Evolutionary conservation across 2,888 invertebrate genomes (phyloP).

Genomic region (Monopis laevigella): DNA sequence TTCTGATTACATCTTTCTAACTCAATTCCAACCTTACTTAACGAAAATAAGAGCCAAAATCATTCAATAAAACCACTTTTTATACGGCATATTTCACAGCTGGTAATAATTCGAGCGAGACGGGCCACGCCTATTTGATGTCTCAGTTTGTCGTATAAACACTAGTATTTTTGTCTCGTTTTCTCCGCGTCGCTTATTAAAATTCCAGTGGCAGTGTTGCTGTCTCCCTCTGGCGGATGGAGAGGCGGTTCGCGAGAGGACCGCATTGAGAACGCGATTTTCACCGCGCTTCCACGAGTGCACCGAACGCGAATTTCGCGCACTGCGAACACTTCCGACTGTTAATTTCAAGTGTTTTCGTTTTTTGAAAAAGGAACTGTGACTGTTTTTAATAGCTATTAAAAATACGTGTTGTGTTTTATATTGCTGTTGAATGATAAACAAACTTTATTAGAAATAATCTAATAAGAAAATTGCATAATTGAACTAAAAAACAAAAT

Average conservation of each 20-base stretch:
- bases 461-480: too few species aligned
- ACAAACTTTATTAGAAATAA: too few species aligned
- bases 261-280: conserved; percentile 60
- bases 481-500: too few species aligned
- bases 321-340: background rate
- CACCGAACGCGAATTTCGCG: conserved; percentile 23
- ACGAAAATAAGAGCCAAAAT: conserved; percentile 24
- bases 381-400: conserved; percentile 1
- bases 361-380: background rate
- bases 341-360: background rate
- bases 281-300: conserved; percentile 57
- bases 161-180: conserved; percentile 53
- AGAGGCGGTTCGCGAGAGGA: conserved; percentile 44
- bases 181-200: conserved; percentile 63
- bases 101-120: conserved; percentile 65
- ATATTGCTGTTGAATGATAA: too few species aligned
- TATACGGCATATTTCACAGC: conserved; percentile 58
- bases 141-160: conserved; percentile 62
- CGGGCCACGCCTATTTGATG: conserved; percentile 61
- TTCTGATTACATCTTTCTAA: conserved; percentile 23
- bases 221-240: conserved; percentile 53
- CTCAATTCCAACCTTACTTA: conserved; percentile 25
- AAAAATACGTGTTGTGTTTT: too few species aligned
- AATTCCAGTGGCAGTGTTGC: conserved; percentile 60
- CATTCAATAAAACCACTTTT: conserved; percentile 18